Evolutionary conservation across 2,888 invertebrate species (phyloP), one percentile per base, ranked within the genome.

Genomic region (Marasmarcha lunaedactyla): DNA sequence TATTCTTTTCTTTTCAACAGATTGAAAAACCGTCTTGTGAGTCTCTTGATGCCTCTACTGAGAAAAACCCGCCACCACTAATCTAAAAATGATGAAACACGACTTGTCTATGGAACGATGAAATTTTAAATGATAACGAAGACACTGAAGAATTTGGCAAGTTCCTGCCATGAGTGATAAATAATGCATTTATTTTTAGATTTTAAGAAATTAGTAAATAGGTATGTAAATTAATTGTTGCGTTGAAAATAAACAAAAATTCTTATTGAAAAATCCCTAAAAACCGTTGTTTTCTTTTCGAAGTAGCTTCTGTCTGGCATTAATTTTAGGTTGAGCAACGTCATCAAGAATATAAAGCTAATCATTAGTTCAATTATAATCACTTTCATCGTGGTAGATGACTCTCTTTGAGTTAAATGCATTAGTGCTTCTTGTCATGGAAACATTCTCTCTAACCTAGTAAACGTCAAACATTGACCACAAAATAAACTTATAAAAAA

Each of bases 181-280:
- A 20, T 41, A 57, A 58, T 71, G 79, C 79, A 79, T 81, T 81
- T 79, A 79, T 64, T 57, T 55, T 55, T 54, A 41, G 38, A 47
- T 49, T 36, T 2, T 30, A 30, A 42, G 3, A 37, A n/a, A 48
- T 39, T 51, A 50, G 44, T 44, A 61, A 61, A 57, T 48, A 51
- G 48, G 39, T 45, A 47, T 54, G 44, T 45, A 56, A 55, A 54
- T 54, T 57, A 59, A 64, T 65, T 76, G 79, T 83, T 81, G 69
- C 54, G 79, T 81, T 83, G 68, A 77, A 76, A 78, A 78, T 76
- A 83, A 83, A 69, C 58, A 55, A 52, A 51, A 66, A 77, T 79
- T 83, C 62, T 76, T 81, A 79, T 81, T 81, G 68, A 81, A 83
- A 81, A 81, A 83, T 68, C 68, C 63, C 55, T 64, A 70, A 53